phyloP scores from a whole-genome alignment of 2,888 invertebrate genomes.

The Anarsia innoxiella region DNA sequence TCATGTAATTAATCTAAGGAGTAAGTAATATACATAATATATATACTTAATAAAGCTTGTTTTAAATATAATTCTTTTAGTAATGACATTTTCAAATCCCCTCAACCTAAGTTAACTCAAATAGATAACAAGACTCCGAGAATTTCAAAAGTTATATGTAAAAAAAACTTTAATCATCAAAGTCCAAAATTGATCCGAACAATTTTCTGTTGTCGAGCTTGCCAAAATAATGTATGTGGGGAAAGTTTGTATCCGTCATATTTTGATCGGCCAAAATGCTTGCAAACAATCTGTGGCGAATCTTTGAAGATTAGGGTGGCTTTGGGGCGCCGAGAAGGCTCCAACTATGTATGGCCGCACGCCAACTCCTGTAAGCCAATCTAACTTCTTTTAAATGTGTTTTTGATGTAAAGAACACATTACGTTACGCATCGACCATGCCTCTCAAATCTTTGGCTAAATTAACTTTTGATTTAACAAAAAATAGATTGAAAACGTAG shows the following conservation, averaged over 20 bases:
- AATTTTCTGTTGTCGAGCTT: constrained; percentile 5
- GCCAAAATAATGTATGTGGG: constrained; percentile 45
- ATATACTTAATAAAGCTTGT: constrained; percentile 70
- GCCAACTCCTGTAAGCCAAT: constrained; percentile 73
- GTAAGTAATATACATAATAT: constrained; percentile 60
- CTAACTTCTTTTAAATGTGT: constrained; percentile 76
- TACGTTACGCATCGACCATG: constrained; percentile 58
- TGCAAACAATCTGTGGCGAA: constrained; percentile 68
- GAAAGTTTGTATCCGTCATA: constrained; percentile 55
- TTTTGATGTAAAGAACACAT: constrained; percentile 74
- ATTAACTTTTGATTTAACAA: constrained; percentile 68
- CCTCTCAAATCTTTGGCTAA: constrained; percentile 57
- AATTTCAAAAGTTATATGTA: constrained; percentile 7
- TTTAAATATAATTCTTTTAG: constrained; percentile 47
- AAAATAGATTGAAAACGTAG: no score
- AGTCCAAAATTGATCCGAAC: constrained; percentile 1
- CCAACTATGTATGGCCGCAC: constrained; percentile 62
- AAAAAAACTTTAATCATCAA: no score
- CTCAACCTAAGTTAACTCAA: background rate
- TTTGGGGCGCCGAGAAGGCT: constrained; percentile 61
- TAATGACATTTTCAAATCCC: constrained; percentile 15
- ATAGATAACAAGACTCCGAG: no score
- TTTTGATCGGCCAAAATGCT: constrained; percentile 63
- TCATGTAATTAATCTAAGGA: constrained; percentile 42
- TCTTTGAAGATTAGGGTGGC: constrained; percentile 65